Evolutionary conservation across 2,797 vertebrate genomes (phyloP).

Genomic region (Halcyon chelicuti): DNA sequence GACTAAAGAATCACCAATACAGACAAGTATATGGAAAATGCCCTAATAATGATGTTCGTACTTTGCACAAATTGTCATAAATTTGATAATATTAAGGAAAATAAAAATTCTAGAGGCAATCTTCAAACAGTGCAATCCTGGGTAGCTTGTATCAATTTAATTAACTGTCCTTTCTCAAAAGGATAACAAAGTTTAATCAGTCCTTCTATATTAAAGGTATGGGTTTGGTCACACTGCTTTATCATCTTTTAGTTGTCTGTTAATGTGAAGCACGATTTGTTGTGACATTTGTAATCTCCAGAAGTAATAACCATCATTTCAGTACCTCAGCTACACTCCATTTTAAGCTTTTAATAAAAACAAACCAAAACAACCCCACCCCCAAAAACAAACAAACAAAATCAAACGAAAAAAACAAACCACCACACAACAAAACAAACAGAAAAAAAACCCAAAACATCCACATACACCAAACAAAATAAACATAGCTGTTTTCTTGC

Average conservation of each 20-base stretch:
- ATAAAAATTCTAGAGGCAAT: neutral
- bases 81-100: neutral
- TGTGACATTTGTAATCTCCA: neutral
- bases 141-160: constrained; percentile 4
- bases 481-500: neutral
- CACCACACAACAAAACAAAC: no score
- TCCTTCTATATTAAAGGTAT: neutral
- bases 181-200: neutral
- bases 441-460: no score
- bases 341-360: neutral
- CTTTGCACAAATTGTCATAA: neutral
- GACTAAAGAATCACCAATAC: neutral
- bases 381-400: no score
- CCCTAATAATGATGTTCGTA: neutral
- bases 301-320: neutral
- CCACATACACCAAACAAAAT: no score
- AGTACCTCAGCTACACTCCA: neutral
- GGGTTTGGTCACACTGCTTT: neutral
- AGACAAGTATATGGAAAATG: neutral
- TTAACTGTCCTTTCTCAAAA: constrained; percentile 33
- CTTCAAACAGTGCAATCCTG: neutral
- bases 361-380: no score
- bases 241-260: neutral
- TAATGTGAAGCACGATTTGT: neutral
- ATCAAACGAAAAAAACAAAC: neutral